Evolutionary conservation across 2,888 invertebrate genomes (phyloP), one percentile per base, ranked within the genome.

Genomic region (Ectemnius cavifrons): DNA sequence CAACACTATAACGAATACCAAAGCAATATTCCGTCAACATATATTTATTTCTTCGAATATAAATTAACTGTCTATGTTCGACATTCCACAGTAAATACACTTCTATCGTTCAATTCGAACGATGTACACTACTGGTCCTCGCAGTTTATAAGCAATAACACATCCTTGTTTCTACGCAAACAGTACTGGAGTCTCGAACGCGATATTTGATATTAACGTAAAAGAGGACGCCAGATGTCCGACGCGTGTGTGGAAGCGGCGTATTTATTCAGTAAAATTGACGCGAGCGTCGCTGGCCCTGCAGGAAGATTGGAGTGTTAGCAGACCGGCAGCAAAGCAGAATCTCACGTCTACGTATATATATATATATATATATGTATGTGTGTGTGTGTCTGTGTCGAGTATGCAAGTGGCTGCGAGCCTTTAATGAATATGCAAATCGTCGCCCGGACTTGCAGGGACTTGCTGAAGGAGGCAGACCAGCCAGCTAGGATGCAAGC

Each of bases 371-470:
- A 11, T 5, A 4, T 58, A 27, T 16, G 8, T 11, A 2, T 4
- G 23, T 4, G 60, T 52, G 27, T 8, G 69, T 63, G 64, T 58
- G 68, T 59, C 45, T 27, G 4, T 49, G 37, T 23, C 49, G 49
- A 60, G 47, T 49, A 57, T 60, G 57, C 47, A 66, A 76, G 79
- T 73, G 77, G 14, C 74, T 82, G 80, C 79, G 76, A 79, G 80
- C 82, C 81, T 89, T 88, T 87, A 87, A 89, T 89, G 88, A 89
- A 89, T 89, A 89, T 89, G 89, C 88, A 89, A 87, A 89, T 89
- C 84, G 82, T 73, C 80, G 70, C 74, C 75, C 75, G 77, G 80
- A 80, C 85, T 86, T 81, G 78, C 83, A 81, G 81, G 82, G 84
- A 83, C 81, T 78, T 79, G 82, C 77, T 75, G 70, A 68, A 77